Evolutionary conservation across 2,888 invertebrate species (phyloP).

Genomic region (Eretmocerus hayati): DNA sequence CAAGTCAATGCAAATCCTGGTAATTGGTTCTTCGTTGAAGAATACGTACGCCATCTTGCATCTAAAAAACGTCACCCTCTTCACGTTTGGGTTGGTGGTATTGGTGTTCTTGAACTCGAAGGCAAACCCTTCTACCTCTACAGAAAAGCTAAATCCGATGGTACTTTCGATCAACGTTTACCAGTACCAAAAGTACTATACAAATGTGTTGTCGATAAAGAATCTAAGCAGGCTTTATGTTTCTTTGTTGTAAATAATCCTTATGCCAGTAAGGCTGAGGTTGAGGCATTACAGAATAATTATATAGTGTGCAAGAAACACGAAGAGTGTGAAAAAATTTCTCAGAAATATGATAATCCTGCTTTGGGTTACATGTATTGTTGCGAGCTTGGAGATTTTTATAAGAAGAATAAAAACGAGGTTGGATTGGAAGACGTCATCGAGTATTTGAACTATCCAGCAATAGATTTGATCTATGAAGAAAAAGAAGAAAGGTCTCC

Average conservation of each 20-base stretch:
- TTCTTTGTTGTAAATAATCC: slow-evolving; percentile 49
- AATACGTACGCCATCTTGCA: slow-evolving; percentile 32
- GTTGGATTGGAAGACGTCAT: neutral
- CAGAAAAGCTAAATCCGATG: neutral
- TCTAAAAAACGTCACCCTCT: neutral
- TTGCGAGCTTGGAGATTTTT: neutral
- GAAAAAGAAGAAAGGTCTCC: too few species aligned
- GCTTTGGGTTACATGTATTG: neutral
- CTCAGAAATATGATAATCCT: neutral
- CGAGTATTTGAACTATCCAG: neutral
- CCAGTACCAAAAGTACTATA: slow-evolving; percentile 55
- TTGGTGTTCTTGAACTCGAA: slow-evolving; percentile 3
- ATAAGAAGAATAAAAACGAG: neutral
- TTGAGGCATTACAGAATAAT: neutral
- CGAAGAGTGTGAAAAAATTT: neutral
- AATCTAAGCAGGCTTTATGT: slow-evolving; percentile 50
- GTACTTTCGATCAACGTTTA: slow-evolving; percentile 26
- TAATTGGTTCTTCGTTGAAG: slow-evolving; percentile 46
- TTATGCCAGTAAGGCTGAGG: neutral
- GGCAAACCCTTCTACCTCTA: slow-evolving; percentile 2
- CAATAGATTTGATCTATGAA: neutral
- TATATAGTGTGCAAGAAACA: neutral
- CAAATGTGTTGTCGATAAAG: slow-evolving; percentile 55
- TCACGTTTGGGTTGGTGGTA: slow-evolving; percentile 6
- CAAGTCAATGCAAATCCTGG: slow-evolving; percentile 40